Percentiles rank a stretch among this genome's conserved stretches.
These are phyloP conservation scores for Laticauda colubrina DNA, from an alignment of 2,113 vertebrate genomes.

Conservation along the genomic window DNA sequence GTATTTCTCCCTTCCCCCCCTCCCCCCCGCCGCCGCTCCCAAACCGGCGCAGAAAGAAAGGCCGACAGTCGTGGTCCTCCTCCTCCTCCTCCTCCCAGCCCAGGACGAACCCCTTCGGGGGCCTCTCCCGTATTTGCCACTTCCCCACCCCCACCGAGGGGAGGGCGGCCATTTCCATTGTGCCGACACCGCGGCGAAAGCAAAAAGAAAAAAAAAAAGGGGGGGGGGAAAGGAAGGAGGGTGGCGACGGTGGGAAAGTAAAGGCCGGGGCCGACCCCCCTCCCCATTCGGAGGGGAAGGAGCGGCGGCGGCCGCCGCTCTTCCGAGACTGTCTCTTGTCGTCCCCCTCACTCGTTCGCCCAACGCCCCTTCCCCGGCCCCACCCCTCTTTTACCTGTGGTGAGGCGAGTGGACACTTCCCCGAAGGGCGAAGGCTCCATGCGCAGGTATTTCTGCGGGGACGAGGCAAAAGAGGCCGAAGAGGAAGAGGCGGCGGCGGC, in stretches of 20 bases:
- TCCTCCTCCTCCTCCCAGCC: background rate
- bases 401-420: conserved; percentile 87
- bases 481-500: conserved; percentile 70
- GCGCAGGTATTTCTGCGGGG: conserved; percentile 93
- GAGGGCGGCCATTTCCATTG: conserved; percentile 59
- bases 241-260: background rate
- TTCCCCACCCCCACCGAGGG: conserved; percentile 25
- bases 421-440: conserved; percentile 95
- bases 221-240: rapidly evolving
- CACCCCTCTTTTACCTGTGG: conserved; percentile 78
- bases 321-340: background rate
- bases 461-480: conserved; percentile 80
- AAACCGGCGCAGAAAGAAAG: background rate
- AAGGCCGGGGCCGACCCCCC: background rate
- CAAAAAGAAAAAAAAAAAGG: background rate
- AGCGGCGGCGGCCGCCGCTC: background rate
- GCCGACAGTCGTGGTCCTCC: background rate
- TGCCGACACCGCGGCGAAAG: conserved; percentile 48
- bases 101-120: conserved; percentile 6
- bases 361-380: background rate
- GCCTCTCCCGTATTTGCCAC: conserved; percentile 8
- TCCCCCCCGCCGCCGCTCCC: background rate
- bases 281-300: background rate
- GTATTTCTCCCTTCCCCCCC: background rate
- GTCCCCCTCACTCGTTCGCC: conserved; percentile 19